These are phyloP conservation scores for Amorpha juglandis DNA, from an alignment of 2,888 invertebrate genomes.

Conservation along the genomic window DNA sequence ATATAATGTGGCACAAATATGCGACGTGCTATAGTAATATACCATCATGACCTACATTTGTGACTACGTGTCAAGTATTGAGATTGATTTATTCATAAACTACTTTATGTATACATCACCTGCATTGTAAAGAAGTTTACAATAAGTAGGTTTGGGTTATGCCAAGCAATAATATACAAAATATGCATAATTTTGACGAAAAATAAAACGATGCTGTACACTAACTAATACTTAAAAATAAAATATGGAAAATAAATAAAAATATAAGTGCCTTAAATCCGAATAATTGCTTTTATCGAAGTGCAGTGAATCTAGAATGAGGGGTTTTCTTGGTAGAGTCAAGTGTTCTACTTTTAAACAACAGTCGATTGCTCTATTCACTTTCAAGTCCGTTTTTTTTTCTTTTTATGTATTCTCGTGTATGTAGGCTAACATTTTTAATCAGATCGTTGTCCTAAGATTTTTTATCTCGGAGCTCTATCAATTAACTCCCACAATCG, in stretches of 20 bases:
- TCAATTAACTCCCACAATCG: conserved; percentile 37
- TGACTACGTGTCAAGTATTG: conserved; percentile 19
- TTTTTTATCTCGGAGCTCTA: conserved; percentile 30
- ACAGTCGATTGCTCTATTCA: conserved; percentile 9
- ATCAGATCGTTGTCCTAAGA: conserved; percentile 22
- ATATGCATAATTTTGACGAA: background rate
- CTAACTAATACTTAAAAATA: too few species aligned
- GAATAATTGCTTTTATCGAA: background rate
- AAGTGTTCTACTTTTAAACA: conserved; percentile 2
- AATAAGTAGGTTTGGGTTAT: background rate
- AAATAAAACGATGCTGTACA: too few species aligned
- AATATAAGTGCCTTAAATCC: too few species aligned
- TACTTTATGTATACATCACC: background rate
- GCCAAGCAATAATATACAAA: background rate
- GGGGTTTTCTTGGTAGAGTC: background rate
- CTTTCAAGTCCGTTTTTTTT: background rate
- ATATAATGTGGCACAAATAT: conserved; percentile 26
- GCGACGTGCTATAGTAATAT: conserved; percentile 6
- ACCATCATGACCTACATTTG: conserved; percentile 2
- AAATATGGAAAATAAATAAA: too few species aligned
- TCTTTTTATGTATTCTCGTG: background rate
- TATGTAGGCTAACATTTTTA: conserved; percentile 15
- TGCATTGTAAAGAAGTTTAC: background rate
- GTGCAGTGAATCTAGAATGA: background rate
- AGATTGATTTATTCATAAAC: conserved; percentile 19